Evolutionary conservation across 2,113 vertebrate genomes (phyloP), one percentile per base, ranked within the genome.

Genomic region (Choloepus hoffmanni): DNA sequence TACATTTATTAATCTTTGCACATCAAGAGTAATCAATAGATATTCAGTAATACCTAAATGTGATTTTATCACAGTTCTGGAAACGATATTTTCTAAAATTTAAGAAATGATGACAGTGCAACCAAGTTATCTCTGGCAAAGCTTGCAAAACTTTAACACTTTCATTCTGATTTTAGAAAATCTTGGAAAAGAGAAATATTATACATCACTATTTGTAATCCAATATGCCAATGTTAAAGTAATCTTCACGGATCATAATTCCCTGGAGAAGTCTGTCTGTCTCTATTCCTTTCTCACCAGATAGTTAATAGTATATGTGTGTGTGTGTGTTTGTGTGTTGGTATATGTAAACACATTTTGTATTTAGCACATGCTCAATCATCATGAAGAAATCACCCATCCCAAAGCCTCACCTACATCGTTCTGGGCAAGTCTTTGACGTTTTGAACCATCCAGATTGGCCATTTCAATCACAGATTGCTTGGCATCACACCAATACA

Each of bases 371-470:
- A 50, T 9, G 84, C 28, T 94, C 26, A 70, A 53, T 67, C 48
- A 90, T 88, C 48, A 95, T 53, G 33, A 97, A 94, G 94, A 85
- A 79, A 95, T 82, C 43, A 82, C 70, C 95, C 96, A 97, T 68
- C 73, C 96, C 97, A 97, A 98, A 99, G 98, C 98, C 99, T 99
- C 99, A 99, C 99, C 99, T 99, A 99, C 99, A 99, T 99, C 98
- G 83, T 99, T 99, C 99, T 99, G 98, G 96, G 97, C 97, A 98
- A 99, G 98, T 91, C 98, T 96, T 94, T n/a, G 98, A 48, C 99
- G 98, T 82, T 98, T 96, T 13, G 99, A 99, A 53, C 99, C 99
- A 84, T 99, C 99, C 98, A 99, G 98, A 60, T 98, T 97, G 10
- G 99, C 98, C 0, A 98, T 99, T 97, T 99, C 99, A 45, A 99